Conservation (phyloP, 64 coral and sea anemone species). For the Montipora sp. region DNA sequence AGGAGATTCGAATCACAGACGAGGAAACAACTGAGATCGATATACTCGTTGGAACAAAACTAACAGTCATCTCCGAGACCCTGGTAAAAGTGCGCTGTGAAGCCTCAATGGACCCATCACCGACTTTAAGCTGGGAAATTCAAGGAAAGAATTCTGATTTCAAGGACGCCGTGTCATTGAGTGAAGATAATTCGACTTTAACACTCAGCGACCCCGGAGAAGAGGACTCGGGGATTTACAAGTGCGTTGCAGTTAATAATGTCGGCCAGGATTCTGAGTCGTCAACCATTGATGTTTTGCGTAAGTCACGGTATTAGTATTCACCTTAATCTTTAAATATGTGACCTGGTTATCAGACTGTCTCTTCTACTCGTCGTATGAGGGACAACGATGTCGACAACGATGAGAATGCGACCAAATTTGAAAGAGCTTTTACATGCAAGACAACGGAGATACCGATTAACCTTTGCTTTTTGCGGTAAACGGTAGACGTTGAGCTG, state of each 20-base stretch:
- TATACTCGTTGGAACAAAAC: conserved; percentile 72
- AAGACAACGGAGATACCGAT: no score
- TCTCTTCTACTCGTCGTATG: no score
- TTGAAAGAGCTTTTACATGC: no score
- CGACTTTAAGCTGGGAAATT: conserved; percentile 61
- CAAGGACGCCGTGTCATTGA: conserved; percentile 30
- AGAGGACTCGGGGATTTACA: conserved; percentile 66
- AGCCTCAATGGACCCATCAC: conserved; percentile 34
- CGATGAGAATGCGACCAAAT: no score
- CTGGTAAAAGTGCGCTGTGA: conserved; percentile 69
- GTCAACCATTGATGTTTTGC: conserved; percentile 61
- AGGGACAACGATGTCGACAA: no score
- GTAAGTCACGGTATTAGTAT: conserved; percentile 24
- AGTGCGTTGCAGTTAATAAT: conserved; percentile 68
- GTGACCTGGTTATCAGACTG: no score
- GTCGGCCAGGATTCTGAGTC: conserved; percentile 55
- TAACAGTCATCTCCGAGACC: conserved; percentile 73
- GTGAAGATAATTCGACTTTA: conserved; percentile 64
- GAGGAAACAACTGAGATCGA: conserved; percentile 33
- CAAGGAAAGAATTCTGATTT: conserved; percentile 49
- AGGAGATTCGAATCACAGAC: conserved; percentile 32
- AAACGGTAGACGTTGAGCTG: no score
- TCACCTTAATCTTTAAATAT: no score
- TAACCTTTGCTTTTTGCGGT: no score
- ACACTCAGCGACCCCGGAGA: conserved; percentile 28